Evolutionary conservation across 2,797 vertebrate genomes (phyloP).

Genomic region (Argya squamiceps): DNA sequence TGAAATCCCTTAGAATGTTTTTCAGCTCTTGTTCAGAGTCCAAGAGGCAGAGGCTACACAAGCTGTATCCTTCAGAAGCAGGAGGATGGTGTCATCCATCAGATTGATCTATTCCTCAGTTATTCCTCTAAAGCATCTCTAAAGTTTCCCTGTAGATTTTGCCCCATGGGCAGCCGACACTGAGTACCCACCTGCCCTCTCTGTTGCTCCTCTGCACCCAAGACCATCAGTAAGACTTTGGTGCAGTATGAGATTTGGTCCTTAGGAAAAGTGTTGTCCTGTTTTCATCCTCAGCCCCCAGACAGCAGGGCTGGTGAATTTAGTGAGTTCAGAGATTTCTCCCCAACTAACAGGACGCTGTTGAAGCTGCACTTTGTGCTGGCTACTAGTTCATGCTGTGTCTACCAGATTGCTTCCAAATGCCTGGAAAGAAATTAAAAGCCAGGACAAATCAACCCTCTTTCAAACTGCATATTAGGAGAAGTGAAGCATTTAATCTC

Average conservation of each 20-base stretch:
- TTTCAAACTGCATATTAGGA: not conserved
- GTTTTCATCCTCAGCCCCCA: not conserved
- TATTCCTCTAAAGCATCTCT: not conserved
- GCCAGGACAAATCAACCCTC: not conserved
- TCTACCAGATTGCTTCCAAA: constrained; percentile 5
- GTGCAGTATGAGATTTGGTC: not conserved
- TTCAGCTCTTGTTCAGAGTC: not conserved
- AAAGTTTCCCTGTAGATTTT: not conserved
- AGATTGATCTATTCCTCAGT: not conserved
- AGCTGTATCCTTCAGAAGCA: not conserved
- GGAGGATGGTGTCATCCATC: not conserved
- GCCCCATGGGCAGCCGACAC: rapidly evolving
- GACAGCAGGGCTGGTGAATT: not conserved
- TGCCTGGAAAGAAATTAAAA: not conserved
- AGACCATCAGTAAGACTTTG: not conserved
- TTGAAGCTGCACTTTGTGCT: not conserved
- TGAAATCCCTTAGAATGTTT: not conserved
- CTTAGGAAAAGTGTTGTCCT: not conserved
- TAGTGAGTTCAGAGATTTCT: not conserved
- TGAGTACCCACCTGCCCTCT: not conserved
- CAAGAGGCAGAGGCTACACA: not conserved
- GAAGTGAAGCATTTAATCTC: not conserved
- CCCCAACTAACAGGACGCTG: not conserved
- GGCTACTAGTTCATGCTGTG: not conserved
- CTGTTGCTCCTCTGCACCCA: not conserved